Base-by-base conservation (phyloP, 2,888 invertebrate species). In the Emesis furor region DNA sequence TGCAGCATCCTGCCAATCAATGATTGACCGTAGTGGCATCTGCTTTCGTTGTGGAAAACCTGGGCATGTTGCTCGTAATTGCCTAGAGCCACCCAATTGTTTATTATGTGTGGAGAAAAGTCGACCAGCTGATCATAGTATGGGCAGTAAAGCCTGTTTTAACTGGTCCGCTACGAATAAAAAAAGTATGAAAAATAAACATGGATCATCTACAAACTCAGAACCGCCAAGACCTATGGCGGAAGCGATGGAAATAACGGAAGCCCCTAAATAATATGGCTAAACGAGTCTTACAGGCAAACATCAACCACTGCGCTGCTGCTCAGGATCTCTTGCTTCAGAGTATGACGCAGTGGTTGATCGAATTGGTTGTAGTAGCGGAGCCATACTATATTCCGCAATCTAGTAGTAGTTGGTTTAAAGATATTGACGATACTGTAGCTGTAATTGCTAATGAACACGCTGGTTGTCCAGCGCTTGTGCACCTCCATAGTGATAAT, bases 261-360 rank as follows among this genome's bases (percentile, higher is more conserved):
- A 17, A n/a, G n/a, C 55, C 17, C 55, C 17, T 10, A 5, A 55
- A 17, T 55, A 55, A 8, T 55, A 55, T 55, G 55, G 55, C n/a
- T 5, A n/a, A 55, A 17, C 55, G 55, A 7, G 17, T 83, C 32
- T 14, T 83, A 81, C 83, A 86, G 30, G 32, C 8, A 4, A 67
- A 67, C 17, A 35, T 17, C 30, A 67, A 69, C 35, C 69, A 89
- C 81, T 85, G 76, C 39, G 79, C 79, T 30, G 14, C 35, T 14
- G 87, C 89, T 42, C 88, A 88, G 67, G 85, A 88, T 30, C 75
- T 88, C 0, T 39, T 85, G 4, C 30, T 83, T 8, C 86, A 87
- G 71, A 73, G 80, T 68, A 67, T 86, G 83, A 78, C 83, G 32
- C 69, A 86, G 80, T 86, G 86, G 86, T 46, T 6, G 7, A 79